Evolutionary conservation across 30 jellyfish, hydroid and myxozoan genomes (phyloP).

Genomic region (Nemopilema nomurai): DNA sequence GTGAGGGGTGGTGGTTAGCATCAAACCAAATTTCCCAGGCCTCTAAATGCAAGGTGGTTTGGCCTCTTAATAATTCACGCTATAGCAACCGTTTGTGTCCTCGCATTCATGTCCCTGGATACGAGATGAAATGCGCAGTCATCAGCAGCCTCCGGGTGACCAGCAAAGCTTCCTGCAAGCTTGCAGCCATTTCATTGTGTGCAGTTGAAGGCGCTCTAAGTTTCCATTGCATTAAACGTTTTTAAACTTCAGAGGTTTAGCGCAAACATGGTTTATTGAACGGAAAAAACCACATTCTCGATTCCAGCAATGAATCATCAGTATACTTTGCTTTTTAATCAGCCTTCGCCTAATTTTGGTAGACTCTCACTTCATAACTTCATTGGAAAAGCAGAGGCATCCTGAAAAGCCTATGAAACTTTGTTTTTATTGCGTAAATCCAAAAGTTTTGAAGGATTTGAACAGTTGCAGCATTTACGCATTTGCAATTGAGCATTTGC

Average conservation of each 20-base stretch:
- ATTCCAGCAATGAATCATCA: too few species aligned
- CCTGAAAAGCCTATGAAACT: too few species aligned
- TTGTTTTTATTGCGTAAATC: too few species aligned
- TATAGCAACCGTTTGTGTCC: background rate
- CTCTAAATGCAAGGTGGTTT: conserved; percentile 49
- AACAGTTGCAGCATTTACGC: too few species aligned
- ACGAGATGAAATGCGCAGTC: conserved; percentile 4
- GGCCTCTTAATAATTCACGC: conserved; percentile 25
- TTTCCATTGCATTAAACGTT: background rate
- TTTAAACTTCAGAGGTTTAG: background rate
- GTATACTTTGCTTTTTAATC: too few species aligned
- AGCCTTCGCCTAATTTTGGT: too few species aligned
- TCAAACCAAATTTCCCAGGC: conserved; percentile 61
- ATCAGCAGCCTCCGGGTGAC: conserved; percentile 1
- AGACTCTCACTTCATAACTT: too few species aligned
- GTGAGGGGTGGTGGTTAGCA: conserved; percentile 51
- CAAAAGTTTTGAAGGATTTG: too few species aligned
- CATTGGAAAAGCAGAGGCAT: too few species aligned
- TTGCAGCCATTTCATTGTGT: background rate
- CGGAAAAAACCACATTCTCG: too few species aligned
- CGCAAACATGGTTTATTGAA: background rate
- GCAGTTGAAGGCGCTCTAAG: too few species aligned
- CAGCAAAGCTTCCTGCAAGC: background rate
- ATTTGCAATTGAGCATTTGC: too few species aligned
- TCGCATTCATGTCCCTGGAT: conserved; percentile 7